phyloP scores from a whole-genome alignment of 2,888 invertebrate genomes.

The Theretra japonica region DNA sequence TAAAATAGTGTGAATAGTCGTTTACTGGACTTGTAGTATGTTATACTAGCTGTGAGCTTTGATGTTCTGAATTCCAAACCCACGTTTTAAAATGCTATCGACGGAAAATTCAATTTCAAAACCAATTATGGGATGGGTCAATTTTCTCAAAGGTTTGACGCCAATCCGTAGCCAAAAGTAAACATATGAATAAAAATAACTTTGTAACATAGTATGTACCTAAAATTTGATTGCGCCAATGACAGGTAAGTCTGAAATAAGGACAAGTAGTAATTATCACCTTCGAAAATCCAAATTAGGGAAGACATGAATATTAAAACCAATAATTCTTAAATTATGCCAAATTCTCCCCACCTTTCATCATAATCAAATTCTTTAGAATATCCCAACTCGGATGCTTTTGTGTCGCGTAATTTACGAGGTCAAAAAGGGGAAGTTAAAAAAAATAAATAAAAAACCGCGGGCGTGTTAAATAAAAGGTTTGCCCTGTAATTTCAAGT shows the following conservation, averaged over 20 bases:
- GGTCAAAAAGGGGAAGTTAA: slow-evolving; percentile 23
- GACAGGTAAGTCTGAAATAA: background rate
- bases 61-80: too few relatives aligned
- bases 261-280: background rate
- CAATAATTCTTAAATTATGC: slow-evolving; percentile 4
- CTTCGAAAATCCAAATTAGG: background rate
- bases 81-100: too few relatives aligned
- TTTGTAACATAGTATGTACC: too few relatives aligned
- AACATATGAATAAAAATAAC: too few relatives aligned
- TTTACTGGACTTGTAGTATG: background rate
- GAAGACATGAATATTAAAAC: background rate
- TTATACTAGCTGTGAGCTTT: too few relatives aligned
- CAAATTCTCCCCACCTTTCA: background rate
- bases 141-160: too few relatives aligned
- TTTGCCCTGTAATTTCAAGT: slow-evolving; percentile 35
- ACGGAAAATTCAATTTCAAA: too few relatives aligned
- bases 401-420: slow-evolving; percentile 13
- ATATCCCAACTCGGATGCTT: background rate
- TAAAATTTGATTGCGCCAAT: background rate
- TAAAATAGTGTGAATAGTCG: background rate
- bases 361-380: slow-evolving; percentile 9
- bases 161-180: too few relatives aligned
- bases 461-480: slow-evolving; percentile 22
- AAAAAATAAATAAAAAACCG: slow-evolving; percentile 17
- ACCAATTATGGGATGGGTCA: too few relatives aligned